Base-by-base conservation (phyloP, 1,140 invertebrate species). In the Bicyclus anynana region DNA sequence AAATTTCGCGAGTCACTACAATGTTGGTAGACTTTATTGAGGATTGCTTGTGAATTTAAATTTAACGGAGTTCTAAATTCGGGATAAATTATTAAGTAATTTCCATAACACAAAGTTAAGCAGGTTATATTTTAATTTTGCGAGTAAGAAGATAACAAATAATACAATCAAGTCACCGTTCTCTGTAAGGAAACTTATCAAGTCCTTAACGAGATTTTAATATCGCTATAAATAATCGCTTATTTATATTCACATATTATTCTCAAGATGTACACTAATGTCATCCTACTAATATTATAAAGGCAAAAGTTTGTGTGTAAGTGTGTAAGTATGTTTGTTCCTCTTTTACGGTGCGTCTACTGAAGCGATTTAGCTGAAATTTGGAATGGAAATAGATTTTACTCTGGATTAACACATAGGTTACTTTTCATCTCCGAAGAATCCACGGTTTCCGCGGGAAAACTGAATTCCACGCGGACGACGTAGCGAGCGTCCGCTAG, bases 171-270 rank as follows among this genome's bases (percentile, higher is more conserved):
- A 12, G 29, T 14, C 16, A 5, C 37, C 13, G 14, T 5, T 2
- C 37, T 38, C 37, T 38, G 14, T 38, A 38, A 16, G 16, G 37
- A 38, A 47, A 47, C 44, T 14, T n/a, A 26, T 47, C 21, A 26
- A 6, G 26, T 5, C 44, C 13, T 16, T 38, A 38, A 38, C 13
- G 37, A 38, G 9, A 38, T 38, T 38, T 38, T 38, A 38, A 16
- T 17, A 16, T 38, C 16, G 16, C 6, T 3, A 38, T 38, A 14
- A 16, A 38, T 16, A 38, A 38, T 5, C 14, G 37, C 37, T 17
- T 16, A 38, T 16, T 38, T n/a, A n/a, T n/a, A n/a, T n/a, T n/a
- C n/a, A n/a, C n/a, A n/a, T n/a, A n/a, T n/a, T n/a, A n/a, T n/a
- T n/a, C n/a, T n/a, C n/a, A 5, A 5, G 5, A 16, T 38, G 5